A percentile compares a stretch with the other conserved stretches of the same genome.
phyloP scores from a whole-genome alignment of 2,113 vertebrate species.

The Phocoena phocoena region DNA sequence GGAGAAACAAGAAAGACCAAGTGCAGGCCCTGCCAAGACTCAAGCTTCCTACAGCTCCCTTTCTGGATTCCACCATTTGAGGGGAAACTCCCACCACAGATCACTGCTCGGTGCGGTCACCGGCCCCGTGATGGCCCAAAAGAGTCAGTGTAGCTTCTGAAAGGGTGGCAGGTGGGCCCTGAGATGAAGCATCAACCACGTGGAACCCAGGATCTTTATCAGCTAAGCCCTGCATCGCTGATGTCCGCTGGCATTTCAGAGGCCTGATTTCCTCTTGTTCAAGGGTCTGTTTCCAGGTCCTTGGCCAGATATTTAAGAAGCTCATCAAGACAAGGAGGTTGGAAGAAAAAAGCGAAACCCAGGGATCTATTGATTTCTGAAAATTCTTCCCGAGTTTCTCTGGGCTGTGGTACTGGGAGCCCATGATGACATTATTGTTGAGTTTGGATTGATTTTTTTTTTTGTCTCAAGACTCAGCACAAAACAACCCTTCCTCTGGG shows the following conservation, averaged over 20 bases:
- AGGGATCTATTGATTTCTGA: constrained; percentile 34
- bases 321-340: neutral
- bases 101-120: neutral
- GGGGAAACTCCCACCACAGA: neutral
- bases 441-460: constrained; percentile 44
- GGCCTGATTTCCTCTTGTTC: neutral
- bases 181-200: neutral
- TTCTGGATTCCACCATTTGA: neutral
- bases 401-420: constrained; percentile 53
- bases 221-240: accelerated
- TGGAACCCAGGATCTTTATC: neutral
- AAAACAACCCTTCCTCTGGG: neutral
- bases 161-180: neutral
- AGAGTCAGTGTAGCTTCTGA: neutral
- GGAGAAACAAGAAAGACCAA: neutral
- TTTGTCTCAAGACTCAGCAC: constrained; percentile 40
- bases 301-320: neutral
- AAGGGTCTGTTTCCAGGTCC: neutral
- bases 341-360: neutral
- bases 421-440: constrained; percentile 38
- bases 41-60: neutral
- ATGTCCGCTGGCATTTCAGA: neutral
- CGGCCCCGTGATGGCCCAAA: neutral
- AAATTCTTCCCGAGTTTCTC: constrained; percentile 56
- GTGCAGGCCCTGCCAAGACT: neutral